These are phyloP conservation scores for Orycteropus afer DNA, from an alignment of 2,113 vertebrate species.

Conservation along the genomic window DNA sequence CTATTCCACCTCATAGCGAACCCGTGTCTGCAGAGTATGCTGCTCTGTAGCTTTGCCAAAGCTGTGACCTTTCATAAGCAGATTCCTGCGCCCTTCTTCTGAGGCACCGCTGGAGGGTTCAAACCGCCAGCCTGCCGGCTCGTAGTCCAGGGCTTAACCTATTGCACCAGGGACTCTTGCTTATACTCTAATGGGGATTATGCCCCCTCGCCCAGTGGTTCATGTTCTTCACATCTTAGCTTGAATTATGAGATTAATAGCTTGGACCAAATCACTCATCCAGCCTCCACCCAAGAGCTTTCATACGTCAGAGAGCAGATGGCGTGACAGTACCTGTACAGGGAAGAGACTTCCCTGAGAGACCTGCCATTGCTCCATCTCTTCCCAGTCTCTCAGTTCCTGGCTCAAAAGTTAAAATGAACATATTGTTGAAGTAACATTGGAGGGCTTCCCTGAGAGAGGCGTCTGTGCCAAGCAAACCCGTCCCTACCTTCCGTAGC, in stretches of 20 bases:
- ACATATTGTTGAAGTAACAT: not conserved
- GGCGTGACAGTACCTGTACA: not conserved
- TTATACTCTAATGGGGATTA: not conserved
- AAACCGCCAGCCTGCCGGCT: not conserved
- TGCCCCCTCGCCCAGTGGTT: too few relatives aligned
- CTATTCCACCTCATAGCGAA: too few relatives aligned
- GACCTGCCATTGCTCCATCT: not conserved
- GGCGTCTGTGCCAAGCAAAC: too few relatives aligned
- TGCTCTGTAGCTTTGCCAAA: not conserved
- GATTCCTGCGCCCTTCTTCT: not conserved
- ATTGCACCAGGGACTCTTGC: not conserved
- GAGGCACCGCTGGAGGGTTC: not conserved
- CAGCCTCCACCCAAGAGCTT: not conserved
- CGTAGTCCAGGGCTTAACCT: not conserved
- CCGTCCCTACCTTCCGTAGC: constrained; percentile 56
- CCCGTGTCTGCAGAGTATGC: not conserved
- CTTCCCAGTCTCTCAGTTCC: not conserved
- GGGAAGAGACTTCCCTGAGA: not conserved
- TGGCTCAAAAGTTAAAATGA: not conserved
- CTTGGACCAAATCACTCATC: not conserved
- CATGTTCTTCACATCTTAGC: not conserved
- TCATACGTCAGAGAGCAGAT: not conserved
- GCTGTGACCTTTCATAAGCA: not conserved
- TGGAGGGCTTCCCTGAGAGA: not conserved
- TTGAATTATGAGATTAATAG: not conserved